Base-by-base conservation (phyloP, 1,140 invertebrate species). In the Drosophila rhopaloa region DNA sequence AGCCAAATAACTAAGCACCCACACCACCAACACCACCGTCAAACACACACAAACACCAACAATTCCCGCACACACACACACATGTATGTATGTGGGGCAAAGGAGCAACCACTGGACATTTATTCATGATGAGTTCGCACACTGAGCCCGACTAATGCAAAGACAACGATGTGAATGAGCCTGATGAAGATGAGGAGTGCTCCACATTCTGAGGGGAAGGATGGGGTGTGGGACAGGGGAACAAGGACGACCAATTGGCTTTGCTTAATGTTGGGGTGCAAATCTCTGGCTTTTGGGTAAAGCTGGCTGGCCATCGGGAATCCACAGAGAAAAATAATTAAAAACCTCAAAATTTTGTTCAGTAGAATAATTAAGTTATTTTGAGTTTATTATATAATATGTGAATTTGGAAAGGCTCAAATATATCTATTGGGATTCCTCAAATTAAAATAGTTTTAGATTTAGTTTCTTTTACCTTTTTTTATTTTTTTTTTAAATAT, bases 181-280 rank as follows among this genome's bases (percentile, higher is more conserved):
- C 48, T 54, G 72, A 76, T 67, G 73, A 76, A 57, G 60, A 58
- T 55, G 78, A 63, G 61, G 41, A 79, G 66, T 60, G 73, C 75
- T 58, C 38, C 47, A 46, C 58, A 24, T 35, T 54, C 37, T n/a
- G 35, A 47, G 29, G 16, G 32, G 5, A 13, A 2, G 16, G 19
- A 8, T 1, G 57, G 37, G n/a, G 14, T 4, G 13, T 10, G 5
- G 14, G 32, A 6, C 9, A 27, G 54, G 38, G 60, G 47, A 46
- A 48, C 35, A 57, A 71, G 57, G 59, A 62, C 67, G 59, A 84
- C 83, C 83, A 86, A 86, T 86, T 86, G 83, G 83, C 83, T 86
- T 86, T 88, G 79, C 83, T 76, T 88, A 86, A 86, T 86, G 83
- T 74, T 53, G 46, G 83, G 71, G 76, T 88, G 83, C 83, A 86